phyloP scores from a whole-genome alignment of 1,140 invertebrate species.

The Calosoma granatense region DNA sequence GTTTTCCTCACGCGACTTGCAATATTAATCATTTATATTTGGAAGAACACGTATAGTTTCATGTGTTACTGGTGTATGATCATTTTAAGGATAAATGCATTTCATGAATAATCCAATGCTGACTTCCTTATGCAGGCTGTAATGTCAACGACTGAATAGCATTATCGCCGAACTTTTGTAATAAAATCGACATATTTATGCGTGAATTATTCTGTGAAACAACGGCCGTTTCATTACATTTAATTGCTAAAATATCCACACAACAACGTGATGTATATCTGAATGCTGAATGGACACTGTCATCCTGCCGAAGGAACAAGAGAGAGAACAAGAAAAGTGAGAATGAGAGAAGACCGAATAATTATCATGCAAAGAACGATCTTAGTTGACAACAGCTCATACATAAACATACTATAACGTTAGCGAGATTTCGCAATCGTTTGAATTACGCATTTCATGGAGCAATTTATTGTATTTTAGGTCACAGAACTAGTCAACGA shows the following conservation, averaged over 20 bases:
- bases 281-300: too few relatives aligned
- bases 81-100: too few relatives aligned
- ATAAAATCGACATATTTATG: background rate
- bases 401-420: background rate
- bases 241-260: background rate
- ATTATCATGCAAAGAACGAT: background rate
- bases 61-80: too few relatives aligned
- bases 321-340: too few relatives aligned
- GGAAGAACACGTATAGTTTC: too few relatives aligned
- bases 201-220: background rate
- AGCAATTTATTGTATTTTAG: too few relatives aligned
- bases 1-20: too few relatives aligned
- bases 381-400: background rate
- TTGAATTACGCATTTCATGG: too few relatives aligned
- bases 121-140: background rate
- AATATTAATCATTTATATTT: too few relatives aligned
- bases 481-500: too few relatives aligned
- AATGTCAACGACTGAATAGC: background rate
- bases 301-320: too few relatives aligned
- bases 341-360: background rate
- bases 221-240: background rate
- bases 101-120: background rate
- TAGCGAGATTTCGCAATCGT: background rate
- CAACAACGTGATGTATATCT: too few relatives aligned
- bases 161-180: background rate